Evolutionary conservation across 2,888 invertebrate genomes (phyloP), one percentile per base, ranked within the genome.

Genomic region (Brachypalpus laphriformis): DNA sequence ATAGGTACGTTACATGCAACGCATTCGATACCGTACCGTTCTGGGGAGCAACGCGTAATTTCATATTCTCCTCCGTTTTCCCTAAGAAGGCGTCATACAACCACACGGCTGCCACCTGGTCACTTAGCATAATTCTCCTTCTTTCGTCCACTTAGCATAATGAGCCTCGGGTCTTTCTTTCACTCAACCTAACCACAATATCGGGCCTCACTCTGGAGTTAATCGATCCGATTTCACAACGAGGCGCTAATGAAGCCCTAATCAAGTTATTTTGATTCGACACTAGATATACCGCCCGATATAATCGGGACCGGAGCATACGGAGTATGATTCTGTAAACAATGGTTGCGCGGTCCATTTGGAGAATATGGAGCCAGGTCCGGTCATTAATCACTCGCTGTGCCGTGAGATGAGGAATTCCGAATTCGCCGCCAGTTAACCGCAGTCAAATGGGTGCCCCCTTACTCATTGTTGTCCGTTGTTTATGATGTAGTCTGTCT

Each of bases 181-280:
- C 57, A 65, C 63, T 70, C 70, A 70, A 37, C 66, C 6, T 66
- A 5, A 34, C 61, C 51, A 11, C 51, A 14, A 14, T 28, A 9
- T 18, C n/a, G 28, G 22, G 22, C 28, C 9, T n/a, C 20, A 34
- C 11, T 11, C 34, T 9, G 7, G 40, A 42, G 63, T 51, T 71
- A 81, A 80, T 85, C 85, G 85, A 85, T 85, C 71, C 70, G 49
- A 76, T 85, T 81, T 81, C 85, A 85, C 80, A 81, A 85, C 85
- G 47, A 85, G 85, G 85, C 85, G 80, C 85, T 85, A 85, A 85
- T 85, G 85, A 85, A 85, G 80, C 70, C 85, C 70, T 85, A 85
- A 85, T 85, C 85, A 85, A 85, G 80, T 81, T 85, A 85, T 81
- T 85, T 80, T 80, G 75, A 85, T 85, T 85, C 85, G 71, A 85